Evolutionary conservation across 1,140 invertebrate genomes (phyloP), one percentile per base, ranked within the genome.

Genomic region (Grapholita molesta): DNA sequence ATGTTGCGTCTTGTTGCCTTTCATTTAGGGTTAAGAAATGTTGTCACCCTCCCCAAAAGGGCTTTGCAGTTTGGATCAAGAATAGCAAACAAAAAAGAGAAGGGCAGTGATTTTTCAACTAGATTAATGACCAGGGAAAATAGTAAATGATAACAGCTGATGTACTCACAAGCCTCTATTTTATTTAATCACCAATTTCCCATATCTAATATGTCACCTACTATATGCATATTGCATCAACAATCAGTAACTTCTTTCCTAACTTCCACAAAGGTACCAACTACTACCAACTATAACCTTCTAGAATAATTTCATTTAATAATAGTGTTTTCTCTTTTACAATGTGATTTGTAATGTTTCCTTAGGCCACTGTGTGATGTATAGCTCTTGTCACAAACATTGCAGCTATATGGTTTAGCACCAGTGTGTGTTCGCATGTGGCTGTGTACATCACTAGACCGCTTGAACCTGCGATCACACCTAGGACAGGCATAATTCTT

Each of bases 41-140:
- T 95, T 18, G 94, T 96, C 0, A 83, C 86, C 55, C 93, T 97
- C 55, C 96, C 96, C 52, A 99, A 99, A 90, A 87, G 97, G 90
- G 99, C 98, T 12, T 95, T 99, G 64, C 99, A 99, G 88, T 99
- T 99, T 94, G 99, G 99, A n/a, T 98, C 98, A 0, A 94, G 97
- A 82, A 99, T 99, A 77, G 98, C 98, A 3, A 97, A 99, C 88
- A 94, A 94, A 42, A 98, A 97, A 88, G 96, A 99, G 92, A 98
- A 97, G 88, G 98, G 96, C 18, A 94, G 94, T 74, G 95, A 98
- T 84, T 76, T 95, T 57, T 97, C 96, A 52, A 80, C 88, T 73
- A 84, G 90, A 72, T 91, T 88, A 6, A 21, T 21, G 42, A 48
- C 18, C 18, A 48, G 15, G n/a, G 18, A 7, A 48, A 48, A 48